These are phyloP conservation scores for Scytalopus superciliaris DNA, from an alignment of 2,113 vertebrate genomes.

Conservation along the genomic window DNA sequence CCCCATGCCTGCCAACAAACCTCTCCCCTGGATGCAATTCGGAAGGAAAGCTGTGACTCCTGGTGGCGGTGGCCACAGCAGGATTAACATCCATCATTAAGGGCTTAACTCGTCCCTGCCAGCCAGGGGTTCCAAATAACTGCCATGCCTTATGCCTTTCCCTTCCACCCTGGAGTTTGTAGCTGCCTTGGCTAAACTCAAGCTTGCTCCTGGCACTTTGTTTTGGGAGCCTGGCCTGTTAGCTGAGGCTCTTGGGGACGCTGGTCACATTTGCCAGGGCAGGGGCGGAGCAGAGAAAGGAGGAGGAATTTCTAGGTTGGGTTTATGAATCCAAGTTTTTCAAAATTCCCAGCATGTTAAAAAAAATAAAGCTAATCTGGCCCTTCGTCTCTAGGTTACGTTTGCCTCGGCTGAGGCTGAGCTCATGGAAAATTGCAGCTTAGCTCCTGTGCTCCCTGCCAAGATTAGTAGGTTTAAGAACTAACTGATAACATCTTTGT, in stretches of 20 bases:
- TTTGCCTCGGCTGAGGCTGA: slow-evolving; percentile 34
- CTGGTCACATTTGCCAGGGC: neutral
- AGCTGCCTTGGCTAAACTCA: neutral
- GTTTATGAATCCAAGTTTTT: neutral
- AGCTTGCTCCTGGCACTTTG: neutral
- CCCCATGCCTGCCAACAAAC: neutral
- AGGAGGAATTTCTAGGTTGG: neutral
- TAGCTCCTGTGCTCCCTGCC: slow-evolving; percentile 30
- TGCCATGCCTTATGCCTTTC: neutral
- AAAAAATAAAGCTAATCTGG: neutral
- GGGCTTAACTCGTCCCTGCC: neutral
- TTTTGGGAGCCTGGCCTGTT: neutral
- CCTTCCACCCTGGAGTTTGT: neutral
- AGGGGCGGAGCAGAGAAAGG: neutral
- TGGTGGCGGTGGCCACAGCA: rapidly evolving
- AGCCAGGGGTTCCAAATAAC: neutral
- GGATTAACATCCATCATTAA: neutral
- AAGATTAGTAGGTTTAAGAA: slow-evolving; percentile 50
- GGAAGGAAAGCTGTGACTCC: neutral
- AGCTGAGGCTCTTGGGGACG: neutral
- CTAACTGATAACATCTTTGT: slow-evolving; percentile 54
- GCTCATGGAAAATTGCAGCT: slow-evolving; percentile 64
- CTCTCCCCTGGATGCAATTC: neutral
- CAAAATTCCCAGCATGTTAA: neutral
- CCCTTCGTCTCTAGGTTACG: slow-evolving; percentile 27